Evolutionary conservation across 1,140 invertebrate species (phyloP).

Genomic region (Rhopalosiphum padi): DNA sequence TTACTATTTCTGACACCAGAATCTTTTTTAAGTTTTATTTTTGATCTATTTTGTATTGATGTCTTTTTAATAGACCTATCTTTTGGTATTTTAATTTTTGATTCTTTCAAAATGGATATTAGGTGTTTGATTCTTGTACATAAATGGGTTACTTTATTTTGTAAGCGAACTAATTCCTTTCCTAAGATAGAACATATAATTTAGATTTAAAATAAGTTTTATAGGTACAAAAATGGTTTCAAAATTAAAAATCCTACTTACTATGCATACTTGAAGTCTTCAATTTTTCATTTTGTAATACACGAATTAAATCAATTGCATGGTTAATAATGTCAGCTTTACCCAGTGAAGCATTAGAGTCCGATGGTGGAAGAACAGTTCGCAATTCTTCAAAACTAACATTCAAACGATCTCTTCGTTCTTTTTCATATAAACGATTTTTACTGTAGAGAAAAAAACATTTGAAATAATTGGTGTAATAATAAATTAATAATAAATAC

Average conservation of each 20-base stretch:
- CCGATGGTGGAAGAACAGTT: conserved; percentile 64
- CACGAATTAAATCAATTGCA: conserved; percentile 64
- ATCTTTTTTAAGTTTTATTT: conserved; percentile 24
- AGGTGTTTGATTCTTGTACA: conserved; percentile 43
- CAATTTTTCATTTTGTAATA: conserved; percentile 65
- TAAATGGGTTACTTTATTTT: conserved; percentile 43
- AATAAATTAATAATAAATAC: conserved; percentile 7
- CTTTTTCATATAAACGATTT: conserved; percentile 66
- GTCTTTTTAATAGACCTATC: conserved; percentile 25
- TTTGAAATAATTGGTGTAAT: not conserved
- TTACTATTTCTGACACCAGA: not conserved
- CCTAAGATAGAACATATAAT: conserved; percentile 25
- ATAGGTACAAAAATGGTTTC: conserved; percentile 8
- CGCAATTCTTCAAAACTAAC: conserved; percentile 65
- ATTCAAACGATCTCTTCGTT: conserved; percentile 66
- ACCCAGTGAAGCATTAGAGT: conserved; percentile 64
- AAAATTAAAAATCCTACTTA: conserved; percentile 58
- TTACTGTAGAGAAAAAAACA: conserved; percentile 60
- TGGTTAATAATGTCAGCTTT: conserved; percentile 64
- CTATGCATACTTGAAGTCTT: conserved; percentile 61
- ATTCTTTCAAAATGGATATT: conserved; percentile 39
- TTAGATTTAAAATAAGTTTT: not conserved
- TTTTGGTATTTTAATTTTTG: conserved; percentile 49
- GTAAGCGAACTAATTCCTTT: conserved; percentile 38
- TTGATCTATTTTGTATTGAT: not conserved